Evolutionary conservation across 2,888 invertebrate species (phyloP).

Genomic region (Cremastobaeus sp.): DNA sequence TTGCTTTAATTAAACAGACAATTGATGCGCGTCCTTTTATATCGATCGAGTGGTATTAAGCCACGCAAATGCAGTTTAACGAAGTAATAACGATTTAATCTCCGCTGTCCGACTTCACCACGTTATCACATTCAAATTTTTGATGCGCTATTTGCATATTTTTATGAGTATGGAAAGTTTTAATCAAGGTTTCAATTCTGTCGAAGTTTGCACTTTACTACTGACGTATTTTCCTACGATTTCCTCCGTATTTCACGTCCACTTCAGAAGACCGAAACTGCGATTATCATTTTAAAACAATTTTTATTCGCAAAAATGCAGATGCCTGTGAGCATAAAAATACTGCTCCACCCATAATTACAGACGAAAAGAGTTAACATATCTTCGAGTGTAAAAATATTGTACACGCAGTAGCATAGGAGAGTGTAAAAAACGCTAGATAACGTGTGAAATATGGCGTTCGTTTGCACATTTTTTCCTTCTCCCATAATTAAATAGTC

Average conservation of each 20-base stretch:
- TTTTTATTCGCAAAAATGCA: constrained; percentile 23
- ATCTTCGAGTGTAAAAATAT: constrained; percentile 8
- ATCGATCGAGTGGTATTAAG: constrained; percentile 38
- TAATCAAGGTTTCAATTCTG: constrained; percentile 50
- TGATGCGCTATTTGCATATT: constrained; percentile 43
- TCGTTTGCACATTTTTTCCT: too few relatives aligned
- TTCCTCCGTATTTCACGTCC: constrained; percentile 21
- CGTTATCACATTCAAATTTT: constrained; percentile 42
- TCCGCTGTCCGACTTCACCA: constrained; percentile 40
- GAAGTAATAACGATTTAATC: constrained; percentile 52
- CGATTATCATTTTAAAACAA: constrained; percentile 36
- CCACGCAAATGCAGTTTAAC: constrained; percentile 40
- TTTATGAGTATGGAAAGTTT: constrained; percentile 40
- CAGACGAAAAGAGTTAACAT: constrained; percentile 17
- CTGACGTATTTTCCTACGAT: constrained; percentile 21
- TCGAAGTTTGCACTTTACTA: constrained; percentile 18
- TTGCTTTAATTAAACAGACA: constrained; percentile 46
- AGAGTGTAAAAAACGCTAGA: constrained; percentile 16
- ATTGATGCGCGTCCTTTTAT: constrained; percentile 24
- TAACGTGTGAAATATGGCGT: constrained; percentile 22
- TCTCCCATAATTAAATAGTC: too few relatives aligned
- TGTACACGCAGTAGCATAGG: constrained; percentile 6
- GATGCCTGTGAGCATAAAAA: constrained; percentile 35
- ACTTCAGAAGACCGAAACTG: constrained; percentile 14
- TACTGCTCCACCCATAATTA: constrained; percentile 31